phyloP scores from a whole-genome alignment of 2,113 vertebrate genomes.

The Nyctibius bracteatus region DNA sequence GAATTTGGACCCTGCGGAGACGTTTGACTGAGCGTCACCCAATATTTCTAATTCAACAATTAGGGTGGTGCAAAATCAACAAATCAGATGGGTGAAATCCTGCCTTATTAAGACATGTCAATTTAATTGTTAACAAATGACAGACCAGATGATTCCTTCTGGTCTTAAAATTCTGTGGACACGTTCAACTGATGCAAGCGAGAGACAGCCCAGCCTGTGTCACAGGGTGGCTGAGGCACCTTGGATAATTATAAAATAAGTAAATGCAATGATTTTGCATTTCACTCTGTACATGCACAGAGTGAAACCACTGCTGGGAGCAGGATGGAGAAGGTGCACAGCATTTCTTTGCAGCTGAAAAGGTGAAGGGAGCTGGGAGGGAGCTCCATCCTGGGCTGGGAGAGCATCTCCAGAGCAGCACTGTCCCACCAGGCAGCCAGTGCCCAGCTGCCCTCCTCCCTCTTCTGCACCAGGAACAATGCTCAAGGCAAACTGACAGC shows the following conservation, averaged over 20 bases:
- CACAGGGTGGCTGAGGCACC: background rate
- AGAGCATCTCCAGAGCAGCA: background rate
- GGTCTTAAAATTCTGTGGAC: background rate
- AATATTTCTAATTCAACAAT: background rate
- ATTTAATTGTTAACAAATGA: background rate
- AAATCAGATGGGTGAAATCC: rapidly evolving
- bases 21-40: background rate
- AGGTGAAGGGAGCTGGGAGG: background rate
- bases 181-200: background rate
- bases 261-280: background rate
- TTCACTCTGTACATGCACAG: background rate
- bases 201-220: background rate
- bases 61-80: background rate
- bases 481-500: background rate
- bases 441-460: background rate
- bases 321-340: background rate
- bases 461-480: background rate
- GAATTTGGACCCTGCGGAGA: background rate
- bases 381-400: background rate
- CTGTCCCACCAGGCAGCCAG: background rate
- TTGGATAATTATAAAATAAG: background rate
- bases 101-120: background rate
- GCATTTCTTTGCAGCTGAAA: background rate
- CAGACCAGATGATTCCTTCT: conserved; percentile 6
- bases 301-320: background rate